These are phyloP conservation scores for Trachythela sp. DNA, from an alignment of 64 coral and sea anemone genomes.

Conservation along the genomic window DNA sequence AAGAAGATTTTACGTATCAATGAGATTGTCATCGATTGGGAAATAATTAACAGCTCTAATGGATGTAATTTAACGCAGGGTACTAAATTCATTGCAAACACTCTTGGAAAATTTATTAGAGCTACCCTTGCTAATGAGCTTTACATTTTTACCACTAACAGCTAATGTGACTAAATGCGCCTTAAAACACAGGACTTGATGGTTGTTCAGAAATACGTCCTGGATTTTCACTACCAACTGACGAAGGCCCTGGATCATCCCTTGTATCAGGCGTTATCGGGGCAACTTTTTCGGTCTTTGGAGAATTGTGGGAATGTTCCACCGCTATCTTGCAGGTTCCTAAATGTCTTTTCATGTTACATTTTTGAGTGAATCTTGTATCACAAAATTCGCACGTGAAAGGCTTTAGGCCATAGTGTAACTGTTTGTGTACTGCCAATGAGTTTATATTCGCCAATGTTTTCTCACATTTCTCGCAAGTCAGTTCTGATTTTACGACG, in stretches of 20 bases:
- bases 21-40: too few species aligned
- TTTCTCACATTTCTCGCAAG: not conserved
- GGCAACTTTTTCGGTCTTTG: not conserved
- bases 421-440: not conserved
- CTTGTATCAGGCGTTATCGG: not conserved
- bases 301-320: not conserved
- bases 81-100: too few species aligned
- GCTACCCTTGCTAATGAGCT: too few species aligned
- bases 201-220: not conserved
- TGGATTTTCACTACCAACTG: not conserved
- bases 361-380: not conserved
- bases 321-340: not conserved
- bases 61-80: too few species aligned
- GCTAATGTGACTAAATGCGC: too few species aligned
- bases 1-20: too few species aligned
- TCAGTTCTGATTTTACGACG: not conserved
- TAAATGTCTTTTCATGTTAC: not conserved
- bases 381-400: not conserved
- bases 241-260: not conserved
- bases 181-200: not conserved
- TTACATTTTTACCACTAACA: too few species aligned
- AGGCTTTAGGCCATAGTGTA: not conserved
- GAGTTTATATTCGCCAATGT: not conserved
- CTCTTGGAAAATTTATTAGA: too few species aligned
- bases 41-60: too few species aligned